phyloP scores from a whole-genome alignment of 2,888 invertebrate species.

The Drosophila flavopinicola region DNA sequence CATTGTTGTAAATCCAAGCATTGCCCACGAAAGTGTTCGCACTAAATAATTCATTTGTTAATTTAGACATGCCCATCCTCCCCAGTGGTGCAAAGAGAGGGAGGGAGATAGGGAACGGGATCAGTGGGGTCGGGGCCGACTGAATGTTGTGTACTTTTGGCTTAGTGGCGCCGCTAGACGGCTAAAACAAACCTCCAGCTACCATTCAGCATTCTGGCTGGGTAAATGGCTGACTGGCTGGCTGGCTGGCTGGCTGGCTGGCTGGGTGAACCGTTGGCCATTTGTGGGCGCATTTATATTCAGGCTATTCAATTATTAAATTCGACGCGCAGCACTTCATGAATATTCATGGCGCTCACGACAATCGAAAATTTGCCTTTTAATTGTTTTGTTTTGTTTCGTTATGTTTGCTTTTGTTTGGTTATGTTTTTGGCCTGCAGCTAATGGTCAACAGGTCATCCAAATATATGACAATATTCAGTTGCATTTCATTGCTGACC shows the following conservation, averaged over 20 bases:
- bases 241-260: constrained; percentile 2
- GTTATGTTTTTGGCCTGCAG: constrained; percentile 22
- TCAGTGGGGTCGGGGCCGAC: background rate
- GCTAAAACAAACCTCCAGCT: constrained; percentile 15
- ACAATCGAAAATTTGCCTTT: constrained; percentile 68
- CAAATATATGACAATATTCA: constrained; percentile 7
- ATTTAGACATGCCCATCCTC: constrained; percentile 62
- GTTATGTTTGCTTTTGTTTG: constrained; percentile 5
- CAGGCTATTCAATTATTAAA: constrained; percentile 73
- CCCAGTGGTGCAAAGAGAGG: background rate
- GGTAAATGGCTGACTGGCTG: too few species aligned
- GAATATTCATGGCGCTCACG: constrained; percentile 71
- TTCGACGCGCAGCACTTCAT: constrained; percentile 55
- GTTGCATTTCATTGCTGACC: background rate
- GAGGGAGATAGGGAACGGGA: background rate
- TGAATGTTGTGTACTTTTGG: constrained; percentile 47
- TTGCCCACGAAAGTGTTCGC: constrained; percentile 70
- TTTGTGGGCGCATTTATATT: constrained; percentile 64
- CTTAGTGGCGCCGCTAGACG: constrained; percentile 38
- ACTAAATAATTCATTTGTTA: constrained; percentile 78
- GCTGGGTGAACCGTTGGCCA: constrained; percentile 29
- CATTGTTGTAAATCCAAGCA: constrained; percentile 65
- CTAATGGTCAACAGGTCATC: constrained; percentile 41
- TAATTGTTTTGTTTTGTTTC: constrained; percentile 63
- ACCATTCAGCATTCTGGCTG: too few species aligned